Percentiles rank a stretch among this genome's conserved stretches.
Conservation (phyloP, 2,113 vertebrate species). For the Callithrix jacchus region DNA sequence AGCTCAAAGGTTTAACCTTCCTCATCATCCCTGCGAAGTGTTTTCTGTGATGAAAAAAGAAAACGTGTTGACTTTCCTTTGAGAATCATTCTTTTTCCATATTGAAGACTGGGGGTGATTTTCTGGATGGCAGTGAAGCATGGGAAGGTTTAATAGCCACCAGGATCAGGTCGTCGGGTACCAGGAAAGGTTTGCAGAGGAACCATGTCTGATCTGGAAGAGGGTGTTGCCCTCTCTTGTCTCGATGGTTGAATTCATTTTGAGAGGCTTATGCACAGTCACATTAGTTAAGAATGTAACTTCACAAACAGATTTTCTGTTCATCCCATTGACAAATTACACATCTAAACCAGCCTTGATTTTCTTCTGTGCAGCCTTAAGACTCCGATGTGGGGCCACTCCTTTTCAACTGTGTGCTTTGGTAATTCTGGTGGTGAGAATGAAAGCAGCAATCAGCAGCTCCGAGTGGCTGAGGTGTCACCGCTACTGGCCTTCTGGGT, state of each 20-base stretch:
- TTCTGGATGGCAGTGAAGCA: slow-evolving; percentile 17
- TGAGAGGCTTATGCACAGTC: not conserved
- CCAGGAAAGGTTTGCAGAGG: not conserved
- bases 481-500: not conserved
- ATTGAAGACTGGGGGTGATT: not conserved
- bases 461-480: fast-evolving
- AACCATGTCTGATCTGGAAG: not conserved
- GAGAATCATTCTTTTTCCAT: not conserved
- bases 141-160: not conserved
- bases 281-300: not conserved
- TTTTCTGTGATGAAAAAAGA: slow-evolving; percentile 59
- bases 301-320: not conserved
- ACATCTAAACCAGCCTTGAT: fast-evolving
- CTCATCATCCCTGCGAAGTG: not conserved
- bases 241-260: not conserved
- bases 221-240: not conserved
- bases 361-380: not conserved
- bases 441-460: not conserved
- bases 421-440: not conserved
- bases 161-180: not conserved
- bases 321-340: not conserved
- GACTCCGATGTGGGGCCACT: not conserved
- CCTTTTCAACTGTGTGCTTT: no score
- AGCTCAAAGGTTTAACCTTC: slow-evolving; percentile 34
- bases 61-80: slow-evolving; percentile 36